These are phyloP conservation scores for Lanistes nyassanus DNA, from an alignment of 1,140 invertebrate genomes.

Conservation along the genomic window DNA sequence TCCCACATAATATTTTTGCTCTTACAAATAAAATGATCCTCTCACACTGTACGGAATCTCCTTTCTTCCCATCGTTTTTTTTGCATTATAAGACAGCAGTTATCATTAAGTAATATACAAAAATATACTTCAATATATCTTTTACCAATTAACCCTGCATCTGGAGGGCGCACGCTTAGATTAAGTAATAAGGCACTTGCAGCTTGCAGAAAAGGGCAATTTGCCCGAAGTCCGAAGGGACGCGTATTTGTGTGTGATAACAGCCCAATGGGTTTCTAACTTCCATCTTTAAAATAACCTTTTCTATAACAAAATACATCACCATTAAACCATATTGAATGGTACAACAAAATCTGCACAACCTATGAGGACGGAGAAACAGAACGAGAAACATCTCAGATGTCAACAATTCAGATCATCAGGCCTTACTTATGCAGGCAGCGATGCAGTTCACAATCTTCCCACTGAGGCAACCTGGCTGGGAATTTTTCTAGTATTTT, in stretches of 20 bases:
- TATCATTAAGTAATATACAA: not conserved
- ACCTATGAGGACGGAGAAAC: too few relatives aligned
- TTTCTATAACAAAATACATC: not conserved
- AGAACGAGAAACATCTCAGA: too few relatives aligned
- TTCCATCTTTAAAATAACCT: not conserved
- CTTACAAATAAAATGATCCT: not conserved
- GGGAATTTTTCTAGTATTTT: too few relatives aligned
- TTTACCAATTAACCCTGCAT: slow-evolving; percentile 2
- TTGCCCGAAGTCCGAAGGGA: not conserved
- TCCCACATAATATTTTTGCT: not conserved
- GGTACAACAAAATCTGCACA: too few relatives aligned
- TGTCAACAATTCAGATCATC: too few relatives aligned
- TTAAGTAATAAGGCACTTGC: slow-evolving; percentile 4
- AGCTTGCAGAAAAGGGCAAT: not conserved
- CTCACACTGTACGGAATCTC: not conserved
- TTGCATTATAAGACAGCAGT: slow-evolving; percentile 3
- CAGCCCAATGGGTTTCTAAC: not conserved
- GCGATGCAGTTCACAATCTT: too few relatives aligned
- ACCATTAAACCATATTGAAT: not conserved
- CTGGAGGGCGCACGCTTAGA: not conserved
- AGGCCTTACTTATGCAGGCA: too few relatives aligned
- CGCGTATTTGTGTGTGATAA: not conserved
- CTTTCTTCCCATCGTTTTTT: not conserved
- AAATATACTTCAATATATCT: not conserved
- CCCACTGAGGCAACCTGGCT: too few relatives aligned